These are phyloP conservation scores for Perizoma affinitatum DNA, from an alignment of 2,888 invertebrate genomes.

Conservation along the genomic window DNA sequence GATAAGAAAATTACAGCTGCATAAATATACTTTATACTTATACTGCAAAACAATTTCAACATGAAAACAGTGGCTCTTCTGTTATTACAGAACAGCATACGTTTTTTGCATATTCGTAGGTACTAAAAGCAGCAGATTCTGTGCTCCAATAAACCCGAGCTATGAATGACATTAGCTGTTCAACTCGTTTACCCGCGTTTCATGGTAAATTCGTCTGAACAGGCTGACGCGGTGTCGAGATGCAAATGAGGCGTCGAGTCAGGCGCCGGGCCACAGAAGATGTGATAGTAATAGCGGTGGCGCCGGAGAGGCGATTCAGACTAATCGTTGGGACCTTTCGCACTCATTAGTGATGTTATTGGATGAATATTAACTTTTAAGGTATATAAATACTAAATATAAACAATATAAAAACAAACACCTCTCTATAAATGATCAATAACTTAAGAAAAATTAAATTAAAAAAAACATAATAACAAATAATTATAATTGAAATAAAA, in stretches of 20 bases:
- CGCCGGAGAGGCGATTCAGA: slow-evolving; percentile 49
- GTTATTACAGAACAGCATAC: neutral
- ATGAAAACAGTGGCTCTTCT: too few relatives aligned
- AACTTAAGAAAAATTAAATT: too few relatives aligned
- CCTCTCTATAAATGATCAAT: too few relatives aligned
- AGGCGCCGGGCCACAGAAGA: slow-evolving; percentile 37
- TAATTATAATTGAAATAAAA: too few relatives aligned
- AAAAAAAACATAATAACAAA: too few relatives aligned
- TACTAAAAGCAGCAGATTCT: slow-evolving; percentile 10
- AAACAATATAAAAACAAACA: too few relatives aligned
- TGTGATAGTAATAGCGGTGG: slow-evolving; percentile 40
- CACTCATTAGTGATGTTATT: slow-evolving; percentile 28
- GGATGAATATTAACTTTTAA: slow-evolving; percentile 12
- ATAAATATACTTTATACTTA: too few relatives aligned
- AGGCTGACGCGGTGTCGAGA: slow-evolving; percentile 36
- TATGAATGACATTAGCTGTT: slow-evolving; percentile 28
- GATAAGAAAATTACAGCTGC: too few relatives aligned
- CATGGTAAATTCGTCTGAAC: slow-evolving; percentile 35
- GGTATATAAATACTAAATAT: too few relatives aligned
- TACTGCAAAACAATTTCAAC: too few relatives aligned
- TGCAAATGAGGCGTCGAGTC: slow-evolving; percentile 44
- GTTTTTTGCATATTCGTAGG: neutral
- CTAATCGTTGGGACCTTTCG: slow-evolving; percentile 52
- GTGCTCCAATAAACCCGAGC: slow-evolving; percentile 25
- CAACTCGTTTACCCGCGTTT: slow-evolving; percentile 35